Conservation (phyloP, 2,888 invertebrate genomes). For the Drosophila eohydei region DNA sequence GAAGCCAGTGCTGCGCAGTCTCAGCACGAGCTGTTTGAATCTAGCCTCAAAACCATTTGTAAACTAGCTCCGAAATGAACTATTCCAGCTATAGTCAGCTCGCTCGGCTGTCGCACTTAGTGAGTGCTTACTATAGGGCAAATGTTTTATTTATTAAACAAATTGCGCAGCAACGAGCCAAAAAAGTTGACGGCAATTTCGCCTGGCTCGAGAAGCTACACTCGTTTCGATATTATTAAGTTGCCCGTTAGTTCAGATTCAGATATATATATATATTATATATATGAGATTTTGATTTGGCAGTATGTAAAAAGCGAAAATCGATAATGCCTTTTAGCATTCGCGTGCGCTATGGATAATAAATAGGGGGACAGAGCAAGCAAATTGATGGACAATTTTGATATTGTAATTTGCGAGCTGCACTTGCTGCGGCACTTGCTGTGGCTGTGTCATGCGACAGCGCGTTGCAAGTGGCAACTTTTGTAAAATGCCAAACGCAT, state of each 20-base stretch:
- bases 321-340: conserved; percentile 68
- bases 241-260: conserved; percentile 27
- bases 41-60: background rate
- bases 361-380: background rate
- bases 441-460: conserved; percentile 11
- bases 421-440: conserved; percentile 7
- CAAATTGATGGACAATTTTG: conserved; percentile 64
- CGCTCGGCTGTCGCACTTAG: background rate
- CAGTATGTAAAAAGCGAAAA: conserved; percentile 56
- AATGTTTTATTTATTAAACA: conserved; percentile 54
- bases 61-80: background rate
- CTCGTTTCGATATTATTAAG: conserved; percentile 63
- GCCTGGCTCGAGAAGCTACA: conserved; percentile 14
- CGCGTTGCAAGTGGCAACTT: conserved; percentile 40
- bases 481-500: conserved; percentile 59
- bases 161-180: conserved; percentile 46
- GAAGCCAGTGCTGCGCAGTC: background rate
- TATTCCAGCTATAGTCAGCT: background rate
- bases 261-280: conserved; percentile 4
- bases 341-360: conserved; percentile 34
- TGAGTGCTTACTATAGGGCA: conserved; percentile 32
- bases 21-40: background rate
- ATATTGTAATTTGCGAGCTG: conserved; percentile 63
- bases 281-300: background rate
- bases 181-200: conserved; percentile 46